Evolutionary conservation across 2,888 invertebrate genomes (phyloP), one percentile per base, ranked within the genome.

Genomic region (Carpatolechia fugitivella): DNA sequence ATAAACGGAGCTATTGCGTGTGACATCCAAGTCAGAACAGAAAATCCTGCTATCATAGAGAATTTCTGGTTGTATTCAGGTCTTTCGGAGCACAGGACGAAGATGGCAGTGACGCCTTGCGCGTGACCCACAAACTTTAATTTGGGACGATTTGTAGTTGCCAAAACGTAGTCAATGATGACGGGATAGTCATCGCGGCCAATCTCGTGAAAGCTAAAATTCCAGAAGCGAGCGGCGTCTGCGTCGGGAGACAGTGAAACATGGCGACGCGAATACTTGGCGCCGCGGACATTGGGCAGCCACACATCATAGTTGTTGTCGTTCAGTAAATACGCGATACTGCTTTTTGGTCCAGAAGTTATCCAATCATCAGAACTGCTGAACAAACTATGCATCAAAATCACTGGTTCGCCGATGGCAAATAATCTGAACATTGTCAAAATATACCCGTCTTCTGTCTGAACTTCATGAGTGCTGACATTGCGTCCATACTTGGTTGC

Each of bases 191-290:
- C 98, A 66, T 90, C 92, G 29, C 83, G 72, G 0, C 94, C 96
- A 70, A 97, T 95, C 72, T 96, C 94, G 74, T 97, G 95, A 93
- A 94, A 97, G 52, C 95, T 95, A 64, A 93, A 94, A 54, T 92
- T 81, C 94, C 94, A 94, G 68, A 92, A 94, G 11, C 76, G 68
- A 0, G 76, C 63, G 0, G 18, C 35, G 5, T 49, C 48, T 5
- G 91, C 79, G 0, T 68, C 68, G 0, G 90, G 76, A 0, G 78
- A 62, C 70, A 84, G 60, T 0, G 74, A 68, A 0, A 70, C 63
- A 69, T 95, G 95, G 7, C 74, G 79, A 8, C 90, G 82, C 0
- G 92, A 92, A 72, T 94, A 93, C n/a, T 90, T 91, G 70, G 93
- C 95, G 4, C 97, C 97, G 0, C 97, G 91, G 5, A 92, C 91